A percentile compares a stretch with the other conserved stretches of the same genome.
Conservation (phyloP, 37 sponge, comb jelly and placozoan species). For the Oopsacas minuta region DNA sequence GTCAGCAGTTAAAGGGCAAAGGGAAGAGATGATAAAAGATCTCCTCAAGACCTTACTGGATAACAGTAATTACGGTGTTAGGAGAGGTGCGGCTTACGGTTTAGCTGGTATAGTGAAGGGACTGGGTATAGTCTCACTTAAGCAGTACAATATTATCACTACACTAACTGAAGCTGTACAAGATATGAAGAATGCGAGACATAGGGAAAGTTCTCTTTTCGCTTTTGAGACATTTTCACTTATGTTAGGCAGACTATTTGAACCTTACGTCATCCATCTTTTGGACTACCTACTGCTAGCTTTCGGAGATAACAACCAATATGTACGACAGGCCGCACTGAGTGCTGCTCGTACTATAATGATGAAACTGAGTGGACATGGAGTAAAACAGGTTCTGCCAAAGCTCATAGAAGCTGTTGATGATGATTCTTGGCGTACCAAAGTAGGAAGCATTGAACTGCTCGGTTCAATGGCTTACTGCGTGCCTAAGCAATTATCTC, state of each 20-base stretch:
- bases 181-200: conserved; percentile 86
- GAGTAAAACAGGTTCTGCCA: conserved; percentile 93
- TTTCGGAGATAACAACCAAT: conserved; percentile 95
- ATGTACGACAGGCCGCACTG: conserved; percentile 79
- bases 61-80: conserved; percentile 57
- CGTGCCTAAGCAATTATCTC: conserved; percentile 93
- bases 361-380: conserved; percentile 89
- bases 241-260: conserved; percentile 86
- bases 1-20: conserved; percentile 46
- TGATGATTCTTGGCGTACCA: conserved; percentile 97
- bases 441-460: conserved; percentile 87
- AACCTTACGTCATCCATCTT: conserved; percentile 90
- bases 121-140: conserved; percentile 80
- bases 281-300: conserved; percentile 80
- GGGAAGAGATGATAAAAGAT: conserved; percentile 47
- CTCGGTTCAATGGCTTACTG: conserved; percentile 98
- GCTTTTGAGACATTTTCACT: conserved; percentile 80
- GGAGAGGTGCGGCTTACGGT: conserved; percentile 94
- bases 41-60: conserved; percentile 81
- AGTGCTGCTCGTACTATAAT: conserved; percentile 82
- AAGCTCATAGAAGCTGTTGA: conserved; percentile 76
- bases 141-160: conserved; percentile 62
- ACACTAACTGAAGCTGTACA: conserved; percentile 66
- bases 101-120: conserved; percentile 97
- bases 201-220: conserved; percentile 87